Percentiles rank a stretch among this genome's conserved stretches.
Evolutionary conservation across 2,888 invertebrate species (phyloP).

Genomic region (Lissonota sp.): DNA sequence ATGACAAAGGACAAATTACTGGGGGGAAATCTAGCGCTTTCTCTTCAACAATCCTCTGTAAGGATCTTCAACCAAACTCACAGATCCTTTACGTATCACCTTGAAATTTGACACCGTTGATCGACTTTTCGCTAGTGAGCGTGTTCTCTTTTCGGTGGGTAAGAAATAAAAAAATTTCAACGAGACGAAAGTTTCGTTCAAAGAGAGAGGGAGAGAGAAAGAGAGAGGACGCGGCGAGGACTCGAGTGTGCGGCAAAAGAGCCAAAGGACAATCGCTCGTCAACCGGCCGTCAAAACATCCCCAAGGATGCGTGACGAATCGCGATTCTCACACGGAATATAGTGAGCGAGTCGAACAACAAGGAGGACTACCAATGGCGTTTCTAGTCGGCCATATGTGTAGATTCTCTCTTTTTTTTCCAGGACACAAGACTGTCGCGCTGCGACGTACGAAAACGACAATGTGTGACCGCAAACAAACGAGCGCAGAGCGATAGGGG

Average conservation of each 20-base stretch:
- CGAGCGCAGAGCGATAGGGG: constrained; percentile 82
- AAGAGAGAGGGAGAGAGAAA: constrained; percentile 26
- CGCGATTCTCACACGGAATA: constrained; percentile 75
- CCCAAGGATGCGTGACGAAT: constrained; percentile 82
- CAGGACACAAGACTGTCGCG: not conserved
- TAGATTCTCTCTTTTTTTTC: too few relatives aligned
- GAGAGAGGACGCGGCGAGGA: constrained; percentile 31
- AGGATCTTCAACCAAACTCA: too few relatives aligned
- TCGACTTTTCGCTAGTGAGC: too few relatives aligned
- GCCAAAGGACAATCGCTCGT: constrained; percentile 78
- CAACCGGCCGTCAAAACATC: constrained; percentile 83
- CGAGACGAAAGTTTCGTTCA: constrained; percentile 3
- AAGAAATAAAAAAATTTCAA: too few relatives aligned
- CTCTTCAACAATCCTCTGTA: too few relatives aligned
- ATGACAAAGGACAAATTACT: too few relatives aligned
- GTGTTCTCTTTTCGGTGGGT: too few relatives aligned
- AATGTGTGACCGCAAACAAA: constrained; percentile 84
- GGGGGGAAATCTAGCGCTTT: too few relatives aligned
- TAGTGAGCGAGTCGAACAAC: constrained; percentile 27
- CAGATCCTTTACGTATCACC: too few relatives aligned
- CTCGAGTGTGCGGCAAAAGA: constrained; percentile 58
- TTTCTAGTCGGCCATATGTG: too few relatives aligned
- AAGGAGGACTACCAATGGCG: constrained; percentile 18
- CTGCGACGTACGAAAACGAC: constrained; percentile 69
- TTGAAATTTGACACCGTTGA: too few relatives aligned